phyloP scores from a whole-genome alignment of 2,797 vertebrate genomes.

The Sebastes kiyomatsui region DNA sequence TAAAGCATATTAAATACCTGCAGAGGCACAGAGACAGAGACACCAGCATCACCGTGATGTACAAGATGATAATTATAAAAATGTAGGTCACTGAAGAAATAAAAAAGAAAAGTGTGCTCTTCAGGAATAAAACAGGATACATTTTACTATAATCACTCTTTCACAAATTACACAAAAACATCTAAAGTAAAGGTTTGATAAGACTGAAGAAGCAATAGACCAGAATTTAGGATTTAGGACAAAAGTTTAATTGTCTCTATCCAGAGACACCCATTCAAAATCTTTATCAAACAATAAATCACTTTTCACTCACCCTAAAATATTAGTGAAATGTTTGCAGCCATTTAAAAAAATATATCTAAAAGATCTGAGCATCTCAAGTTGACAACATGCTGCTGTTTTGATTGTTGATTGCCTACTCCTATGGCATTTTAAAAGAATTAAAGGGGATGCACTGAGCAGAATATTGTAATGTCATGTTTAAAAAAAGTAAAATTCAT shows the following conservation, averaged over 20 bases:
- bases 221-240: no score
- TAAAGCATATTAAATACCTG: conserved; percentile 24
- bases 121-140: neutral
- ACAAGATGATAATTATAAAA: neutral
- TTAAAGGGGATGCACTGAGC: neutral
- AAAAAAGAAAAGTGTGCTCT: neutral
- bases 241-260: neutral
- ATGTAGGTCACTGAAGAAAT: neutral
- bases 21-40: neutral
- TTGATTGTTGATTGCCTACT: neutral
- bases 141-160: neutral
- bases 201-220: neutral
- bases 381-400: neutral
- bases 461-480: neutral
- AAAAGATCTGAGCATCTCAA: neutral
- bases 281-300: neutral
- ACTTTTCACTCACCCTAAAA: neutral
- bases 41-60: neutral
- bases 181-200: neutral
- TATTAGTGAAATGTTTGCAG: neutral
- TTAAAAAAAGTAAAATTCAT: neutral
- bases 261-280: neutral
- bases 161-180: neutral
- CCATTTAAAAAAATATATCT: neutral
- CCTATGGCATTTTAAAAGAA: neutral